Percentiles rank a stretch among this genome's conserved stretches.
These are phyloP conservation scores for Sclerurus mexicanus DNA, from an alignment of 2,113 vertebrate genomes.

Conservation along the genomic window DNA sequence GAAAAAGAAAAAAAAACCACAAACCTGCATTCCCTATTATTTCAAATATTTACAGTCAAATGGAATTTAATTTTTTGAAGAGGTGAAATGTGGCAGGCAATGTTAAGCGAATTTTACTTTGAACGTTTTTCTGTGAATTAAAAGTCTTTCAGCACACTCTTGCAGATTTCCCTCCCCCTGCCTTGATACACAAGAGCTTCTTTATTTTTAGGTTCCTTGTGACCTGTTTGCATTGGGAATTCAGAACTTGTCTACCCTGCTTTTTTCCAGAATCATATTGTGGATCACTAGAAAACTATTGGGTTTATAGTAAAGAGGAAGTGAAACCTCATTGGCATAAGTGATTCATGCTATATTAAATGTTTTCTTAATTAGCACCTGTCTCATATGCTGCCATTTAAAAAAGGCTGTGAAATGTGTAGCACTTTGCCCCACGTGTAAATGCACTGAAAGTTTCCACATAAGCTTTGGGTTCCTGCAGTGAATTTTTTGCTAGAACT, in stretches of 20 bases:
- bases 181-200: neutral
- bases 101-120: neutral
- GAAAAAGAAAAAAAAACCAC: neutral
- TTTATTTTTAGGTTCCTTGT: constrained; percentile 51
- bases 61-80: neutral
- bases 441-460: neutral
- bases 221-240: constrained; percentile 36
- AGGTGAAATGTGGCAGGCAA: neutral
- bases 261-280: neutral
- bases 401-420: neutral
- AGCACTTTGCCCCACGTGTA: neutral
- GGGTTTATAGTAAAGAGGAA: constrained; percentile 18
- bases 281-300: neutral
- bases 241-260: constrained; percentile 31
- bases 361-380: constrained; percentile 23
- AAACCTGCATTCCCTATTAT: neutral
- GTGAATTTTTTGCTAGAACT: neutral
- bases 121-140: neutral
- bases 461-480: neutral
- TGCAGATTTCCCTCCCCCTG: neutral
- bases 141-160: neutral
- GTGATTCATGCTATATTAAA: constrained; percentile 1
- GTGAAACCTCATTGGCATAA: neutral
- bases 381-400: neutral
- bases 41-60: neutral